Percentiles rank a stretch among this genome's conserved stretches.
Conservation (phyloP, 64 coral and sea anemone species). For the Exaiptasia diaphana region DNA sequence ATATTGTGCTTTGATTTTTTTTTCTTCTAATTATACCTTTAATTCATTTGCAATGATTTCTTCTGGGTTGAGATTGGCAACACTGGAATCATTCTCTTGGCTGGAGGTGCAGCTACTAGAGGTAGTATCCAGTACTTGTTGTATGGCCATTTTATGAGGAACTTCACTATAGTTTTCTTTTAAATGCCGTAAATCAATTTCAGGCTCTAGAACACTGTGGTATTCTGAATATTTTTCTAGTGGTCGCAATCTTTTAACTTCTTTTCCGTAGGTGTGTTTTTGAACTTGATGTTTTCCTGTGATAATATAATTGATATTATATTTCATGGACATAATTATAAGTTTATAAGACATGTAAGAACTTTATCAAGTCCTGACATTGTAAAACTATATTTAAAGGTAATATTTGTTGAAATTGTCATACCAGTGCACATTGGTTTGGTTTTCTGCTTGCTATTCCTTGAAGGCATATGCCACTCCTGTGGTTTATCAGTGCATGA, state of each 20-base stretch:
- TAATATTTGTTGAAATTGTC: no score
- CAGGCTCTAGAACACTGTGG: not conserved
- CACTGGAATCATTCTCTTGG: not conserved
- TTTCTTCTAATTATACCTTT: not conserved
- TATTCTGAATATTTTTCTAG: not conserved
- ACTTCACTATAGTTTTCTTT: not conserved
- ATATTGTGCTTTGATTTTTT: no score
- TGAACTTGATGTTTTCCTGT: no score
- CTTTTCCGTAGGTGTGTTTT: conserved; percentile 2
- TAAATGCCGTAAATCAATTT: not conserved
- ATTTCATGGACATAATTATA: no score
- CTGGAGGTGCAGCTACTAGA: not conserved
- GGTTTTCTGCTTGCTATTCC: not conserved
- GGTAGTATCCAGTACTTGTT: not conserved
- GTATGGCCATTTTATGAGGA: conserved; percentile 5
- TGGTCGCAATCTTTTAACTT: conserved; percentile 2
- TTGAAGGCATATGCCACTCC: not conserved
- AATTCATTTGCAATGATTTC: not conserved
- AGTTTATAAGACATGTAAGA: no score
- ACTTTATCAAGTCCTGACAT: no score
- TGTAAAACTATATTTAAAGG: no score
- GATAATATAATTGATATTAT: no score
- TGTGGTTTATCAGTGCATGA: not conserved
- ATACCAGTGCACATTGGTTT: not conserved
- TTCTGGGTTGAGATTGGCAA: not conserved